Evolutionary conservation across 2,113 vertebrate genomes (phyloP).

Genomic region (Atrichornis clamosus): DNA sequence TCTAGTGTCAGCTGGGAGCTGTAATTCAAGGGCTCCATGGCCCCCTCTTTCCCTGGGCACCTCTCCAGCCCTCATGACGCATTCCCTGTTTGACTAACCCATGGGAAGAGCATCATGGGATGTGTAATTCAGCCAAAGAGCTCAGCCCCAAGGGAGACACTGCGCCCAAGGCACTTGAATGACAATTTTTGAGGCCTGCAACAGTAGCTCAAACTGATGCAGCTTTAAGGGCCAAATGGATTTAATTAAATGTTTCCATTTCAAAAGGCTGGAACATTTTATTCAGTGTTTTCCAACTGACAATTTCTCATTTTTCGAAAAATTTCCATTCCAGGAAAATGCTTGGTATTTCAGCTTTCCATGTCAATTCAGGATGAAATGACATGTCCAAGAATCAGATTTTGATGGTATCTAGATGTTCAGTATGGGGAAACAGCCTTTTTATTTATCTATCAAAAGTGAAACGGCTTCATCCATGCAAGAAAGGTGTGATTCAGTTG

Average conservation of each 20-base stretch:
- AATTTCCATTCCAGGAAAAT: not conserved
- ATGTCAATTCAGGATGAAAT: not conserved
- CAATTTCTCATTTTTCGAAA: not conserved
- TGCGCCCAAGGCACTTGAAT: not conserved
- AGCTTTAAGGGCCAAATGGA: slow-evolving; percentile 44
- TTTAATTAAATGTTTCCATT: slow-evolving; percentile 65
- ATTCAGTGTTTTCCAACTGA: slow-evolving; percentile 10
- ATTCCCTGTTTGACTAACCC: slow-evolving; percentile 38
- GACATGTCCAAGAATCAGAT: not conserved
- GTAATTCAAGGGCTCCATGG: slow-evolving; percentile 8
- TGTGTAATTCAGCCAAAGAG: slow-evolving; percentile 33
- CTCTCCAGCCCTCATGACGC: slow-evolving; percentile 49
- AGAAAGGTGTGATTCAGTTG: not conserved
- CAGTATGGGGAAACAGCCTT: not conserved
- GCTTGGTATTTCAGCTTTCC: not conserved
- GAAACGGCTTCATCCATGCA: not conserved
- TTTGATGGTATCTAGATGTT: not conserved
- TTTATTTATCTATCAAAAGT: not conserved
- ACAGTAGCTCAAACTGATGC: slow-evolving; percentile 42
- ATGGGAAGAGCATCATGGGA: slow-evolving; percentile 46
- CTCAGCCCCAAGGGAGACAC: not conserved
- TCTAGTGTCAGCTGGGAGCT: slow-evolving; percentile 50
- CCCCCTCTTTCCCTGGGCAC: slow-evolving; percentile 16
- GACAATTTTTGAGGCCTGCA: slow-evolving; percentile 38
- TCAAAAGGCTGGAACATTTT: slow-evolving; percentile 35